A percentile compares a stretch with the other conserved stretches of the same genome.
Conservation (phyloP, 2,113 vertebrate species). For the Gobius niger region DNA sequence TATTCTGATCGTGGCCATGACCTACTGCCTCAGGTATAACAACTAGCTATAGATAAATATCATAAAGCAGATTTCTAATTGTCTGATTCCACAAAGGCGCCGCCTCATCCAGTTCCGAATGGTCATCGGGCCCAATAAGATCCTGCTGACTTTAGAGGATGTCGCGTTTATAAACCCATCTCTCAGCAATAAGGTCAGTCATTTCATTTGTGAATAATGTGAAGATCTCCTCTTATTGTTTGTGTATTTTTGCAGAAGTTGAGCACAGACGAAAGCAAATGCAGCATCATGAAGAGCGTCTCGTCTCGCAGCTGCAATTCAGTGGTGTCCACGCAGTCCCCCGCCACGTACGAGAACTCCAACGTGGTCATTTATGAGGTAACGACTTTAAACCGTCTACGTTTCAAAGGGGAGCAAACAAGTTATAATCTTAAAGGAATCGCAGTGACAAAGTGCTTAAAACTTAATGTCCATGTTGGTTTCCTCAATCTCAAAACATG, state of each 20-base stretch:
- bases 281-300: conserved; percentile 57
- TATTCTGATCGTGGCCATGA: conserved; percentile 30
- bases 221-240: background rate
- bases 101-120: conserved; percentile 71
- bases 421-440: too few species aligned
- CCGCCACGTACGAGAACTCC: conserved; percentile 80
- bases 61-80: background rate
- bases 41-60: background rate
- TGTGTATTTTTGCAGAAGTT: conserved; percentile 62
- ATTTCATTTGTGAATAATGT: background rate
- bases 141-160: conserved; percentile 75
- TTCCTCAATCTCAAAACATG: too few species aligned
- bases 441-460: too few species aligned
- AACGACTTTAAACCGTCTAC: background rate
- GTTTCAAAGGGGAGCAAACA: background rate
- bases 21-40: conserved; percentile 76
- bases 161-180: conserved; percentile 82
- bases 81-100: conserved; percentile 60
- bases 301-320: conserved; percentile 68
- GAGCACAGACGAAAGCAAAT: conserved; percentile 72
- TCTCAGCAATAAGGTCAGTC: conserved; percentile 78
- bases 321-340: conserved; percentile 56
- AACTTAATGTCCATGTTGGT: too few species aligned
- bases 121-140: conserved; percentile 77
- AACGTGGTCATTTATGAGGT: conserved; percentile 80